Evolutionary conservation across 1,140 invertebrate genomes (phyloP).

Genomic region (Anastrepha obliqua): DNA sequence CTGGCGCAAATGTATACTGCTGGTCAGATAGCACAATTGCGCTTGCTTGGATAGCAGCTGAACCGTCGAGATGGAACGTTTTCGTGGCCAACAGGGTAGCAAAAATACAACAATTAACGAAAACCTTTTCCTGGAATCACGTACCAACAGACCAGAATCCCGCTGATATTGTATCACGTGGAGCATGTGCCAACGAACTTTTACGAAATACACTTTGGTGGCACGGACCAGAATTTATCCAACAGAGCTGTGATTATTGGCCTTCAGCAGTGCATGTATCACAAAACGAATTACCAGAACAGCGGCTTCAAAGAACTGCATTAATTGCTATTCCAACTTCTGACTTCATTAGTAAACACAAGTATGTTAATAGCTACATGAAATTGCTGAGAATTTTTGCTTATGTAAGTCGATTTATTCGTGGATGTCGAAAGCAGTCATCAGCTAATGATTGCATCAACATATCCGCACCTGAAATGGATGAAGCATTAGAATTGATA

Average conservation of each 20-base stretch:
- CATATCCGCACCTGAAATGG: constrained; percentile 44
- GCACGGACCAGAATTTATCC: constrained; percentile 62
- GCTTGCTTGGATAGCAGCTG: background rate
- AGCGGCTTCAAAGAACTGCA: constrained; percentile 38
- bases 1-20: background rate
- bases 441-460: background rate
- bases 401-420: constrained; percentile 37
- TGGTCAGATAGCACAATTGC: constrained; percentile 41
- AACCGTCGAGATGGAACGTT: constrained; percentile 25
- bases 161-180: constrained; percentile 74
- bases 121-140: constrained; percentile 64
- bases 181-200: constrained; percentile 63
- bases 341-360: constrained; percentile 1
- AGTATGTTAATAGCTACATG: constrained; percentile 29
- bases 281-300: constrained; percentile 47
- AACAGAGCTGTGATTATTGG: constrained; percentile 53
- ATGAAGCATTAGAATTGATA: constrained; percentile 59
- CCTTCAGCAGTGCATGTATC: background rate
- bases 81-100: constrained; percentile 69
- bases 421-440: constrained; percentile 48
- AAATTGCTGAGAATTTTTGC: constrained; percentile 53
- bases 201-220: constrained; percentile 68
- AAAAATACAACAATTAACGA: constrained; percentile 68
- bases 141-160: constrained; percentile 69
- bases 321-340: background rate